Base-by-base conservation (phyloP, 2,113 vertebrate genomes). In the Chrysochloris asiatica region DNA sequence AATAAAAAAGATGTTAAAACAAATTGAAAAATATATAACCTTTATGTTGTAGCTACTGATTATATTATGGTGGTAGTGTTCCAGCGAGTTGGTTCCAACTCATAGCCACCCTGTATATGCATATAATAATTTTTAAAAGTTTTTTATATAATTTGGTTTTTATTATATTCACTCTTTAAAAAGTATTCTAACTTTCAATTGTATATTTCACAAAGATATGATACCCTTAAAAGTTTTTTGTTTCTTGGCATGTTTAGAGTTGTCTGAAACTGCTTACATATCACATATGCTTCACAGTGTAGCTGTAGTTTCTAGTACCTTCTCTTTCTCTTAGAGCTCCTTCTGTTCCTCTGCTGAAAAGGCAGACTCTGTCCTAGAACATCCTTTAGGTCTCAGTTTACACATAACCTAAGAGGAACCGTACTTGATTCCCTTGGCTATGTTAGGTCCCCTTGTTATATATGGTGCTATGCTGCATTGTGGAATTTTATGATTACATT, bases 111-210 rank as follows among this genome's bases (percentile, higher is more conserved):
- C n/a, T n/a, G n/a, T n/a, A n/a, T n/a, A n/a, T n/a, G n/a, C n/a
- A n/a, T n/a, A n/a, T n/a, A 33, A 38, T 86, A n/a, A 47, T 72
- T 90, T 90, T 90, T n/a, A n/a, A n/a, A n/a, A 41, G 22, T 91
- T 69, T 75, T 56, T 9, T 63, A 28, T 33, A 0, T 75, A 47
- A 81, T 84, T 83, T 59, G n/a, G 43, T 52, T 84, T 93, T 91
- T 30, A 48, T 41, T 86, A 28, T 76, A 38, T 81, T 79, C 67
- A 6, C 33, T 88, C 14, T 89, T 2, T 71, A 36, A 65, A 43
- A 56, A 26, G 45, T 52, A 30, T 36, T 9, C 36, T 71, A 14
- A 69, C 61, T 91, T 91, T 88, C n/a, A 76, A 1, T 84, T 81
- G 22, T 36, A 0, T 43, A 14, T 69, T 50, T 79, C 28, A 75